These are phyloP conservation scores for Plecotus auritus DNA, from an alignment of 2,113 vertebrate genomes.

Conservation along the genomic window DNA sequence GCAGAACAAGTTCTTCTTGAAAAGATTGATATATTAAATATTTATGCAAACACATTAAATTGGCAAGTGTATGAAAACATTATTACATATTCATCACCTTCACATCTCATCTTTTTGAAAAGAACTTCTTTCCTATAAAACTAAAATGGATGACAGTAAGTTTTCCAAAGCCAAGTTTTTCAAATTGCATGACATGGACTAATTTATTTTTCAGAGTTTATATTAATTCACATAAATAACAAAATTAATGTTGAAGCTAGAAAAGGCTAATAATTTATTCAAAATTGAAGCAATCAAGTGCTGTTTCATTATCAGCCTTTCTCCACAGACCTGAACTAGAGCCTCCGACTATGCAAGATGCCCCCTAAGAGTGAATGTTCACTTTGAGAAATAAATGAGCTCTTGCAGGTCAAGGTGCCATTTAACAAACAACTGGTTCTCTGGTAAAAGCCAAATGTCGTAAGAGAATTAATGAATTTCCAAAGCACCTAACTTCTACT, in stretches of 20 bases:
- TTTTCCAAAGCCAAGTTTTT: constrained; percentile 59
- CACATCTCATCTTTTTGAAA: constrained; percentile 67
- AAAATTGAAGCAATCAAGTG: constrained; percentile 39
- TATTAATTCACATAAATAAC: constrained; percentile 66
- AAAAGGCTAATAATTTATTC: constrained; percentile 60
- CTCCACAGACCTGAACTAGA: background rate
- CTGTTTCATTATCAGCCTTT: background rate
- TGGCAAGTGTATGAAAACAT: constrained; percentile 79
- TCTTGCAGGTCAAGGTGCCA: constrained; percentile 15
- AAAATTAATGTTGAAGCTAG: constrained; percentile 39
- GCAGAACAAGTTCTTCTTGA: constrained; percentile 69
- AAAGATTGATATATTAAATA: constrained; percentile 81
- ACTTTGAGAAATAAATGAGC: constrained; percentile 1
- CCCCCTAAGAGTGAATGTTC: background rate
- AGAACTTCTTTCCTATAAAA: constrained; percentile 67
- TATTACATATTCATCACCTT: constrained; percentile 76
- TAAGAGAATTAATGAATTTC: constrained; percentile 29
- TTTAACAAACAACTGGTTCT: constrained; percentile 28
- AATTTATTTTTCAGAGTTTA: constrained; percentile 46
- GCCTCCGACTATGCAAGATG: background rate
- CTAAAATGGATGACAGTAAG: constrained; percentile 52
- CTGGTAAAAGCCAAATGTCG: constrained; percentile 28
- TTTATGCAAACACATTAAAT: constrained; percentile 82
- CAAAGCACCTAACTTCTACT: constrained; percentile 16
- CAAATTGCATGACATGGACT: constrained; percentile 54